phyloP scores from a whole-genome alignment of 2,888 invertebrate species.

The Chalcis sispes region DNA sequence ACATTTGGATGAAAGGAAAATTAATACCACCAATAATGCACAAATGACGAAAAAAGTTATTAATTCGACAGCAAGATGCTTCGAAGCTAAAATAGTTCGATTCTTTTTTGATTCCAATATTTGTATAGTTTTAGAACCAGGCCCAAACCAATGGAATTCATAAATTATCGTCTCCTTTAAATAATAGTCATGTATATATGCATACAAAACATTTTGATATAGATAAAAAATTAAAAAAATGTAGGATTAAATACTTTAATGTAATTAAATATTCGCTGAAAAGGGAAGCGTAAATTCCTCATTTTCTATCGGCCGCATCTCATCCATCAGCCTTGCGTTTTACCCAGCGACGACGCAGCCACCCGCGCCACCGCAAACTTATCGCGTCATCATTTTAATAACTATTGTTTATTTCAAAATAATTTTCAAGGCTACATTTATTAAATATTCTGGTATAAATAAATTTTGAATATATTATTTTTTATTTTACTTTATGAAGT shows the following conservation, averaged over 20 bases:
- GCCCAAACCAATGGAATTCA: constrained; percentile 52
- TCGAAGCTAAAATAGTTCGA: constrained; percentile 46
- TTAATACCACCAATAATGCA: constrained; percentile 60
- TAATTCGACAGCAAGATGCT: constrained; percentile 61
- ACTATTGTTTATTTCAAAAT: too few relatives aligned
- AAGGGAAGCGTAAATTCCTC: background rate
- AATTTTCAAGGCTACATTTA: background rate
- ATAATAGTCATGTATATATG: too few relatives aligned
- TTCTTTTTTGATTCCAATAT: constrained; percentile 33
- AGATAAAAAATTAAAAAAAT: background rate
- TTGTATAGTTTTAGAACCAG: constrained; percentile 13
- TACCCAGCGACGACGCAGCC: background rate
- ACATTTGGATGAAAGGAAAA: constrained; percentile 61
- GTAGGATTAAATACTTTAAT: constrained; percentile 30
- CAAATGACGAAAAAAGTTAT: constrained; percentile 62
- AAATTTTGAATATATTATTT: too few relatives aligned
- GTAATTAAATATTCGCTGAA: constrained; percentile 2
- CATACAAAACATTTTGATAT: background rate
- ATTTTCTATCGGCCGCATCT: constrained; percentile 14
- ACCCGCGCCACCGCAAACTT: background rate
- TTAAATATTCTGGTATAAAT: background rate
- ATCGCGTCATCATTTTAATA: constrained; percentile 11
- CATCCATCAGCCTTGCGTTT: background rate
- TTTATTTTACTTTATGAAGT: background rate
- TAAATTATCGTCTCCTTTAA: constrained; percentile 55